Conservation (phyloP, 2,113 vertebrate genomes). For the Hoplias malabaricus region DNA sequence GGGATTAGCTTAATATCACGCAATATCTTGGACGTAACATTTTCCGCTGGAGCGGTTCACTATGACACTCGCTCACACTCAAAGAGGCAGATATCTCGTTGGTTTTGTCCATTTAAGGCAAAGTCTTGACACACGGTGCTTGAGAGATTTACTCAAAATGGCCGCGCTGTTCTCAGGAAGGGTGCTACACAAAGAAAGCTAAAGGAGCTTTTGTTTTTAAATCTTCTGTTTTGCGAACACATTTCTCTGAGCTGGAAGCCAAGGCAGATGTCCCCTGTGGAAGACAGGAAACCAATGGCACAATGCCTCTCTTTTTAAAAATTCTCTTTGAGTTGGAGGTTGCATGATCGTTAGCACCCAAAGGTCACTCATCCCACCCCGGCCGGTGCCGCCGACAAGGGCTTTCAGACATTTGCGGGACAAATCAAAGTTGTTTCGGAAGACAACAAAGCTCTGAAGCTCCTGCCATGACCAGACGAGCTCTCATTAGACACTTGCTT, state of each 20-base stretch:
- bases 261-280: constrained; percentile 26
- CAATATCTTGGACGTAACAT: constrained; percentile 39
- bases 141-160: constrained; percentile 41
- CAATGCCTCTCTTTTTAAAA: constrained; percentile 39
- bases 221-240: constrained; percentile 21
- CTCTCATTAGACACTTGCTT: constrained; percentile 54
- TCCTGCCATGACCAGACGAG: constrained; percentile 39
- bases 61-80: constrained; percentile 18
- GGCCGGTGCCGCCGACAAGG: constrained; percentile 26
- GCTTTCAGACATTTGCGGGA: constrained; percentile 27
- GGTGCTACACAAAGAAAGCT: background rate
- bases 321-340: constrained; percentile 24
- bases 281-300: background rate
- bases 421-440: constrained; percentile 40
- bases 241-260: constrained; percentile 13
- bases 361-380: constrained; percentile 40
- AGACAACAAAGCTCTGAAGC: constrained; percentile 35
- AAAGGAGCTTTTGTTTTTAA: constrained; percentile 16
- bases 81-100: constrained; percentile 8
- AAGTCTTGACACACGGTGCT: constrained; percentile 5
- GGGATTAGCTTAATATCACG: constrained; percentile 48
- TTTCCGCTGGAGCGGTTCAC: constrained; percentile 38
- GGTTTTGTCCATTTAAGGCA: constrained; percentile 41
- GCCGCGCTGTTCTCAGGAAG: background rate
- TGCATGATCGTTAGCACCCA: constrained; percentile 49